These are phyloP conservation scores for Sylvia borin DNA, from an alignment of 2,797 vertebrate species.

Conservation along the genomic window DNA sequence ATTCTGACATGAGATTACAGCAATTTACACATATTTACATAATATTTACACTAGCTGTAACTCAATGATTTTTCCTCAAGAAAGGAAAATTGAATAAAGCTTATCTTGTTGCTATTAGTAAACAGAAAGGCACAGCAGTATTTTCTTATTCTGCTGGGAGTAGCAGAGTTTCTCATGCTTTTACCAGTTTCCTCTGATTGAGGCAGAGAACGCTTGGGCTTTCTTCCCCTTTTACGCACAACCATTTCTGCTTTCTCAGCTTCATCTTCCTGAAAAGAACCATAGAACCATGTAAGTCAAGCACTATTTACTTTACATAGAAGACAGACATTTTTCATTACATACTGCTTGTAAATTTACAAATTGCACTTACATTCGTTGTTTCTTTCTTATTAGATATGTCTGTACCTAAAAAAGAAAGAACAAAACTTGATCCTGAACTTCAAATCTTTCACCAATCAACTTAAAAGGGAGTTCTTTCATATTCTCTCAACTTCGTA, in stretches of 20 bases:
- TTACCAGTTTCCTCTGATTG: conserved; percentile 72
- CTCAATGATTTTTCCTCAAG: conserved; percentile 54
- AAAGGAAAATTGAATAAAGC: conserved; percentile 58
- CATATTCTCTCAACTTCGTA: background rate
- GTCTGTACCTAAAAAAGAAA: conserved; percentile 62
- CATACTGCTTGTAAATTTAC: background rate
- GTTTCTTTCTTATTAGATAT: conserved; percentile 59
- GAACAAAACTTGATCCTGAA: background rate
- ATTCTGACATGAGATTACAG: conserved; percentile 76
- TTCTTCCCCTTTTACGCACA: conserved; percentile 69
- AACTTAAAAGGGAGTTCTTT: background rate
- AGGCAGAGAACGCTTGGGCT: conserved; percentile 56
- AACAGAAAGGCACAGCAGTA: conserved; percentile 38
- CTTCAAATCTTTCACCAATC: background rate
- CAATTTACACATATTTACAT: conserved; percentile 72
- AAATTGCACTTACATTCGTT: conserved; percentile 69
- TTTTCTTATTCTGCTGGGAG: background rate
- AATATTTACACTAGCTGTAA: conserved; percentile 67
- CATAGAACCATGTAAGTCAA: background rate
- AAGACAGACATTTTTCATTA: background rate
- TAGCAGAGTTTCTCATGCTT: background rate
- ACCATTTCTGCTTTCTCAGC: conserved; percentile 66
- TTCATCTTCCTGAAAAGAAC: conserved; percentile 57
- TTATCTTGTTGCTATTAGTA: conserved; percentile 38
- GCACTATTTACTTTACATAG: background rate